Evolutionary conservation across 2,797 vertebrate genomes (phyloP), one percentile per base, ranked within the genome.

Genomic region (Chaetodon trifasciatus): DNA sequence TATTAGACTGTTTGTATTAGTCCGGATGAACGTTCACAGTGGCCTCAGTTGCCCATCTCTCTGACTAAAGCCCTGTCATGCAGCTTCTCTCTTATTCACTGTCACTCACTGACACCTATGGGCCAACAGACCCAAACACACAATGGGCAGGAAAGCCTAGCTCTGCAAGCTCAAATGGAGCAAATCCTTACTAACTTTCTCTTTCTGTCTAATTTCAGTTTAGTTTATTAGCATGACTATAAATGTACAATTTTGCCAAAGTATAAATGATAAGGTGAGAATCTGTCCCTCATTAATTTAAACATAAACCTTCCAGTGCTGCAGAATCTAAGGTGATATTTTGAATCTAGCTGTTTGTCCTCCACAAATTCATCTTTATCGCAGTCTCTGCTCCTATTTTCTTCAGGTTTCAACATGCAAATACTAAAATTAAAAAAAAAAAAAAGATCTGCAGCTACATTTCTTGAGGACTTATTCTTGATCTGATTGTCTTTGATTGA

Each of bases 81-180:
- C 40, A 74, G 53, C 13, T 74, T 71, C 12, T 49, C 56, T 69
- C 74, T 69, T 81, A 76, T 86, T 86, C 75, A 42, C 57, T 80
- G 83, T 76, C 88, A 78, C 42, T 78, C 76, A 71, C 63, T 74
- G 81, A 87, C 79, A 88, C 79, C 78, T 82, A 81, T 56, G 50
- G 77, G 63, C 73, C 57, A 46, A 50, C 21, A 78, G 60, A 49
- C 37, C 35, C 47, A 44, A 72, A 58, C 81, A 82, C 37, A 80
- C 50, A 73, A 21, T 23, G 11, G 19, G 6, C 39, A 74, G 24
- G 21, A 42, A 13, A 21, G 21, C 0, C 11, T 7, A 13, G 15
- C n/a, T 32, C n/a, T 58, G 37, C 28, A 61, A 44, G 23, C 21
- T 66, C 57, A 10, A 44, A 50, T 8, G 5, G 3, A 15, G 10